Conservation (phyloP, 2,888 invertebrate species). For the Ptilodon capucinus region DNA sequence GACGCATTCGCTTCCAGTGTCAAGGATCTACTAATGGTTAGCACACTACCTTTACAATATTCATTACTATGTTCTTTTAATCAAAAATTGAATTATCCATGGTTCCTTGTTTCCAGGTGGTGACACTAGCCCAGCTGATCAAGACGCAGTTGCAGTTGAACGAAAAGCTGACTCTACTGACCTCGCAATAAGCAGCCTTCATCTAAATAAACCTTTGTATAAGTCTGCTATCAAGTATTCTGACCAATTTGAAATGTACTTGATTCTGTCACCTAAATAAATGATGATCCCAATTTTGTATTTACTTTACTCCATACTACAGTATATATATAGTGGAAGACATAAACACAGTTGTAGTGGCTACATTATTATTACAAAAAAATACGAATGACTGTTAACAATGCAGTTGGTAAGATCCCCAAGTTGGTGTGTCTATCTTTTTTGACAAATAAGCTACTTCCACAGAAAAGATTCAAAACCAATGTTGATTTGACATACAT, state of each 20-base stretch:
- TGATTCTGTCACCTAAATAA: background rate
- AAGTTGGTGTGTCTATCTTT: too few relatives aligned
- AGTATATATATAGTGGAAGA: background rate
- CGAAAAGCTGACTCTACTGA: constrained; percentile 95
- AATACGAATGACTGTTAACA: too few relatives aligned
- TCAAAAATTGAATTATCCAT: too few relatives aligned
- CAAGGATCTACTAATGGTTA: constrained; percentile 97
- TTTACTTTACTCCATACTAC: background rate
- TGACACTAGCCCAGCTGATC: constrained; percentile 96
- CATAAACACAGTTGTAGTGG: too few relatives aligned
- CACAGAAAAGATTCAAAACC: too few relatives aligned
- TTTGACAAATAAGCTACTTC: too few relatives aligned
- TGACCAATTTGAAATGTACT: background rate
- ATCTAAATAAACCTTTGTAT: background rate
- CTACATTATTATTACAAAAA: too few relatives aligned
- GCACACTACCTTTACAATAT: background rate
- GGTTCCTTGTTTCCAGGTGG: constrained; percentile 60
- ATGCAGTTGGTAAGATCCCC: too few relatives aligned
- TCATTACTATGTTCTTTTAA: too few relatives aligned
- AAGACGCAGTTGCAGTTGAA: constrained; percentile 98
- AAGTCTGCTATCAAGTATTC: background rate
- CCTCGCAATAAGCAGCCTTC: constrained; percentile 75
- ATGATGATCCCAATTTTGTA: background rate
- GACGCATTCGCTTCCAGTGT: constrained; percentile 98
- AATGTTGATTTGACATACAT: too few relatives aligned